Conservation (phyloP, 2,113 vertebrate species). For the Festucalex cinctus region DNA sequence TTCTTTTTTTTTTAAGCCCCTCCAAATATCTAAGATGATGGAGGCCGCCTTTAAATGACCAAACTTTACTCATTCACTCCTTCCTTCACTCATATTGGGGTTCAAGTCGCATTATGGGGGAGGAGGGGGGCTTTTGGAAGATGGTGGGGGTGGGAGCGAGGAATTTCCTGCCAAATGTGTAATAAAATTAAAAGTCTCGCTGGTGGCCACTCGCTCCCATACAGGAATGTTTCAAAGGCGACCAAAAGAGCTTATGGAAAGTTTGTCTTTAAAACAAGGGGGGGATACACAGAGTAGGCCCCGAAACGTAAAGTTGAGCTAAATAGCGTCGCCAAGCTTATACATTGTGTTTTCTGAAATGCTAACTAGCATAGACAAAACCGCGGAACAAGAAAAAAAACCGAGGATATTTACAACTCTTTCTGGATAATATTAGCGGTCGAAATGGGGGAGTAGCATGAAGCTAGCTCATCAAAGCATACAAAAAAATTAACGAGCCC, state of each 20-base stretch:
- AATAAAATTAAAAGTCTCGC: constrained; percentile 72
- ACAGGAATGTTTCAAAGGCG: constrained; percentile 54
- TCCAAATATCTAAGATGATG: neutral
- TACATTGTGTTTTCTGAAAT: constrained; percentile 23
- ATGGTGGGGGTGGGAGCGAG: constrained; percentile 68
- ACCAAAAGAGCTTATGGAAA: constrained; percentile 45
- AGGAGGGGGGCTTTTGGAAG: constrained; percentile 52
- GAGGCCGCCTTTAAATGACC: neutral
- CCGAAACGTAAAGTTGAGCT: constrained; percentile 48
- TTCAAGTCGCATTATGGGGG: constrained; percentile 65
- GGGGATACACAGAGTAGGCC: constrained; percentile 33
- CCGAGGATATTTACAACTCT: constrained; percentile 20
- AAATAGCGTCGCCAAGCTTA: constrained; percentile 38
- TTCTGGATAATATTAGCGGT: constrained; percentile 70
- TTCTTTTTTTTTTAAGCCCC: constrained; percentile 5
- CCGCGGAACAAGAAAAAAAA: constrained; percentile 42
- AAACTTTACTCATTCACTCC: constrained; percentile 6
- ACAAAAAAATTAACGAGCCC: constrained; percentile 64
- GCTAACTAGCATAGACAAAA: constrained; percentile 18
- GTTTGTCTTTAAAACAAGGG: constrained; percentile 40
- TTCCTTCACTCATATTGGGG: constrained; percentile 47
- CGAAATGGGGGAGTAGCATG: constrained; percentile 64
- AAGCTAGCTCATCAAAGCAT: constrained; percentile 65
- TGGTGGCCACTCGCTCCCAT: constrained; percentile 62
- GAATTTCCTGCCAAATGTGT: constrained; percentile 83